Conservation (phyloP, 2,113 vertebrate species). For the Stercorarius parasiticus region DNA sequence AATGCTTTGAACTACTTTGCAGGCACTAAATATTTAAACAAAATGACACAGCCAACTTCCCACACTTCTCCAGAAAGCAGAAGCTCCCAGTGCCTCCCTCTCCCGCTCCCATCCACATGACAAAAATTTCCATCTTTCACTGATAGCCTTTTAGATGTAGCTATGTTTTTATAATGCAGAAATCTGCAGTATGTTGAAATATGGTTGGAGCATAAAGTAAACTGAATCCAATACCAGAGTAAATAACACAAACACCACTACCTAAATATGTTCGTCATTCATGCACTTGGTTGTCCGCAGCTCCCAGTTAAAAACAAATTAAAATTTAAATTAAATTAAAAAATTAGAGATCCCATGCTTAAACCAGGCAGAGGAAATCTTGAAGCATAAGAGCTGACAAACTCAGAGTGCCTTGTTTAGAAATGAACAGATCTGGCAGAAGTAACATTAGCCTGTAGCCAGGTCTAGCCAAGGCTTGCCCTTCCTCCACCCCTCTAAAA, state of each 20-base stretch:
- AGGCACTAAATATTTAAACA: background rate
- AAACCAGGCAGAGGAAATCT: background rate
- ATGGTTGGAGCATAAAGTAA: conserved; percentile 12
- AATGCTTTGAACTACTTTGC: background rate
- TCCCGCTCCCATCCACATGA: background rate
- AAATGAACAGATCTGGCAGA: background rate
- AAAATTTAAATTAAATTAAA: background rate
- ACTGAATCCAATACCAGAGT: background rate
- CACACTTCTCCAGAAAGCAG: background rate
- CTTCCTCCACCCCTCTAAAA: background rate
- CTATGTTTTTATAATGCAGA: background rate
- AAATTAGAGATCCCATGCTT: background rate
- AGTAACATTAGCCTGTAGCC: background rate
- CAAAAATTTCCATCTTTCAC: background rate
- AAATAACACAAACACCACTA: background rate
- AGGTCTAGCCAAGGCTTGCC: background rate
- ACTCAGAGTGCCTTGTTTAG: background rate
- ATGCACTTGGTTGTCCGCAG: background rate
- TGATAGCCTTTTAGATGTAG: background rate
- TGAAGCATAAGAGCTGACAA: background rate
- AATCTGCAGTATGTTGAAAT: background rate
- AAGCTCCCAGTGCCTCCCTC: background rate
- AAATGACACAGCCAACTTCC: background rate
- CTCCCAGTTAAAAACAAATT: background rate
- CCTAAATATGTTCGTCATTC: background rate